Evolutionary conservation across 2,113 vertebrate genomes (phyloP), one percentile per base, ranked within the genome.

Genomic region (Onychorhynchus coronatus): DNA sequence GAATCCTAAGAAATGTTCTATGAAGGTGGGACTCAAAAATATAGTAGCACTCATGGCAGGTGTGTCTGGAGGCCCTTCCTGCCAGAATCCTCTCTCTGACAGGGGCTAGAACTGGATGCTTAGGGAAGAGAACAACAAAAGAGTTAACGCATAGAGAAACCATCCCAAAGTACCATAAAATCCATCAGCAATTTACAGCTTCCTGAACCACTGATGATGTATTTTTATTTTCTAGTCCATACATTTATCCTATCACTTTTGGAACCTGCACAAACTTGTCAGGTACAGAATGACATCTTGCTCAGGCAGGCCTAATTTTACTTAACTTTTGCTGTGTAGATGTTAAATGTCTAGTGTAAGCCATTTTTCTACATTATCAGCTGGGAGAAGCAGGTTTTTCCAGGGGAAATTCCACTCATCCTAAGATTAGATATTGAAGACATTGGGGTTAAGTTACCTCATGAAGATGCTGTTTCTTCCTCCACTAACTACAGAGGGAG

Each of bases 391-490:
- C 17, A 72, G 52, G 12, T 12, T 68, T 79, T 85, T 76, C 82
- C 79, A 72, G 85, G 41, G 35, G 46, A 70, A 91, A 70, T 80
- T 70, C 28, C 37, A 35, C 31, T 62, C 46, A 75, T 75, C 27
- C 14, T 44, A 33, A 53, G 10, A 37, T 41, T 20, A 61, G 22
- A 25, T 56, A 49, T 68, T 78, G 59, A n/a, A 82, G 44, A 41
- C 0, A 0, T 18, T 4, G 27, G 27, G 21, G 8, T 7, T 82
- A 65, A 75, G 11, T 78, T 80, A 33, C 31, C 19, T 46, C n/a
- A 23, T 58, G 37, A 50, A 88, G n/a, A n/a, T 66, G 39, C 31
- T 53, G 8, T 61, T 91, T 88, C 39, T 83, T 85, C 17, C 24
- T 75, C 68, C 66, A 19, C n/a, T 65, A 68, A n/a, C 14, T 66